Evolutionary conservation across 1,140 invertebrate species (phyloP), one percentile per base, ranked within the genome.

Genomic region (Drosophila malerkotliana): DNA sequence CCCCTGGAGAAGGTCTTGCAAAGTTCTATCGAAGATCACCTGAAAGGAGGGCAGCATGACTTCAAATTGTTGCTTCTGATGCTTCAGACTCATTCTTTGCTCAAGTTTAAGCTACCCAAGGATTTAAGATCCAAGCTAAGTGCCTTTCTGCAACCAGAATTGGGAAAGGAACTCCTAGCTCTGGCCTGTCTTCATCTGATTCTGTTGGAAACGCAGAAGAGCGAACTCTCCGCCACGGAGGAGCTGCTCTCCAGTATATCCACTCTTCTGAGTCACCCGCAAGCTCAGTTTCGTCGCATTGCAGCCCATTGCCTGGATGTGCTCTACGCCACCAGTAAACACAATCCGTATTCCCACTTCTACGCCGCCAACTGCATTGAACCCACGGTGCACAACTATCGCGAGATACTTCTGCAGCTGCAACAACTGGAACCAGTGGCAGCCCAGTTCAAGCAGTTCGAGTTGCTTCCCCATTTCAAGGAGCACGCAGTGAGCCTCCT

Each of bases 401-500:
- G 97, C 62, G 94, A 96, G 12, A 95, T 96, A 83, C 88, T 98
- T 4, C 92, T 95, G 48, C 92, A 94, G 68, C 85, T 98, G 9
- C 95, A 96, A 72, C 95, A 95, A 68, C 92, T 98, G 34, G 94
- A 93, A 7, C 94, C 94, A 72, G 93, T 94, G 34, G 93, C 93
- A 8, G 92, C 93, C 2, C 93, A 95, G 62, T 94, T 93, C 76
- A 91, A 93, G 41, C 74, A 94, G n/a, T 91, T 94, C 3, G 92
- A 92, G 49, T 90, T 93, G 41, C 92, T 94, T 4, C 93, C 94
- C 0, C 90, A 94, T 39, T 94, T 93, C 21, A 93, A 93, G 68
- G 92, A 93, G 74, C 93, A 94, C 82, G 94, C 95, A 0, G 81
- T 98, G 2, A 93, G 95, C 54, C 98, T 96, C 88, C 93, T 98